Conservation (phyloP, 2,113 vertebrate species). For the Neomonachus schauinslandi region DNA sequence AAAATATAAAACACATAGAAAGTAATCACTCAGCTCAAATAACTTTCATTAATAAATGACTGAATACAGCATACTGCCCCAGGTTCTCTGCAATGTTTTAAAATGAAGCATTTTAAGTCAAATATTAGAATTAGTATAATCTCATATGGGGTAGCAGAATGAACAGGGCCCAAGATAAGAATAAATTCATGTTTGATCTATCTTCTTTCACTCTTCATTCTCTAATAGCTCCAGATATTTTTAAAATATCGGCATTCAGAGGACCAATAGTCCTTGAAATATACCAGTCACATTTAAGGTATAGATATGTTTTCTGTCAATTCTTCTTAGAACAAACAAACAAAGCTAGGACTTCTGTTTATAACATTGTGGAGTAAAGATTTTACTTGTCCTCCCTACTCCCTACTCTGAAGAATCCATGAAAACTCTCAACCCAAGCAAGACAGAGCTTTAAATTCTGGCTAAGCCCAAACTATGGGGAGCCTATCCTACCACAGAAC, state of each 20-base stretch:
- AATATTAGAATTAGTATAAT: not conserved
- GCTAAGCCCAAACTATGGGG: not conserved
- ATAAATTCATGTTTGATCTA: not conserved
- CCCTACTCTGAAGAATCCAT: not conserved
- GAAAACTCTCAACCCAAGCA: not conserved
- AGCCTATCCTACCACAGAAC: not conserved
- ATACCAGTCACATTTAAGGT: not conserved
- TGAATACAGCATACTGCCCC: not conserved
- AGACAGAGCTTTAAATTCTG: not conserved
- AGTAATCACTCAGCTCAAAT: conserved; percentile 11
- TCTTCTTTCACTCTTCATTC: not conserved
- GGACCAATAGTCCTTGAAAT: not conserved
- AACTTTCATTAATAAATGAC: not conserved
- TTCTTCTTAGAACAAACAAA: conserved; percentile 26
- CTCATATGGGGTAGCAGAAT: not conserved
- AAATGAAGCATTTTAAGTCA: not conserved
- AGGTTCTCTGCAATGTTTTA: not conserved
- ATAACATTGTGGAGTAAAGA: not conserved
- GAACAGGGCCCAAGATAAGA: not conserved
- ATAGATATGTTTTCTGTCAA: not conserved
- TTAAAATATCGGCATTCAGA: not conserved
- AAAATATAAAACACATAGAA: conserved; percentile 12
- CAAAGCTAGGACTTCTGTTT: not conserved
- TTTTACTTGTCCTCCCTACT: not conserved
- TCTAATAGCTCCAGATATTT: not conserved